phyloP scores from a whole-genome alignment of 2,113 vertebrate genomes.

The Sprattus sprattus region DNA sequence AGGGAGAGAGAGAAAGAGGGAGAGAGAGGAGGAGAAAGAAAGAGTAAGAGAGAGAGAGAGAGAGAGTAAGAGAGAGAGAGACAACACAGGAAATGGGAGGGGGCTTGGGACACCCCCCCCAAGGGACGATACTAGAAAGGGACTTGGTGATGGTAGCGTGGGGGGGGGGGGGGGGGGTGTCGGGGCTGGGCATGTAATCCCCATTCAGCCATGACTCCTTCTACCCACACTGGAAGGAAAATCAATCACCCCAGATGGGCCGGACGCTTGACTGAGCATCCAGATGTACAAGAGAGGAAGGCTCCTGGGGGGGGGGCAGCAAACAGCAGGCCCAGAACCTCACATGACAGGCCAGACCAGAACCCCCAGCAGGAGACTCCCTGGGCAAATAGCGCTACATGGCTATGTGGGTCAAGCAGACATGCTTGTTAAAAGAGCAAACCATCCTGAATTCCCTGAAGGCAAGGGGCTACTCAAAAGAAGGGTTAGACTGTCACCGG shows the following conservation, averaged over 20 bases:
- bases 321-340: not conserved
- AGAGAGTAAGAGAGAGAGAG: not conserved
- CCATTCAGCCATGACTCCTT: not conserved
- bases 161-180: not conserved
- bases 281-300: not conserved
- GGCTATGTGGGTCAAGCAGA: not conserved
- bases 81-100: not conserved
- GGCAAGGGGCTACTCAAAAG: not conserved
- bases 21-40: not conserved
- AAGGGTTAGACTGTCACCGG: not conserved
- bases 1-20: not conserved
- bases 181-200: not conserved
- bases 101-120: not conserved
- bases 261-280: not conserved
- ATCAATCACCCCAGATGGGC: not conserved
- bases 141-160: not conserved
- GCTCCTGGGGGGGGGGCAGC: not conserved
- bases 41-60: no score
- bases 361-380: not conserved
- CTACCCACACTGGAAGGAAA: conserved; percentile 7
- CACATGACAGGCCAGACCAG: not conserved
- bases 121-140: not conserved
- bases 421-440: not conserved
- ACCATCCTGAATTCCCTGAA: not conserved
- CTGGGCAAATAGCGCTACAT: not conserved